Percentiles rank a stretch among this genome's conserved stretches.
Evolutionary conservation across 2,888 invertebrate genomes (phyloP).

Genomic region (Philopedon plagiatum): DNA sequence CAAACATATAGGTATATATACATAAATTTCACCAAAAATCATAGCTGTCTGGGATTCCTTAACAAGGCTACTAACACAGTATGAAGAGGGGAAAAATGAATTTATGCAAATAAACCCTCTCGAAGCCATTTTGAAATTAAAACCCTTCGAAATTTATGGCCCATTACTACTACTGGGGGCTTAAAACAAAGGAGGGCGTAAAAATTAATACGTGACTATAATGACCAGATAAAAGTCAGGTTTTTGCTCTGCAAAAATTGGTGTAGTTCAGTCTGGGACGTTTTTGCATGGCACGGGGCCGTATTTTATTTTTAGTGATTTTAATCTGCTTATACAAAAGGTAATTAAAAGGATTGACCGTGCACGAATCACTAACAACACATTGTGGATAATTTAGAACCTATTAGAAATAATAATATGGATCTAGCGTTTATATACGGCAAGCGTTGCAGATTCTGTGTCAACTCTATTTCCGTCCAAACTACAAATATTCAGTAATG

Average conservation of each 20-base stretch:
- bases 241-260: conserved; percentile 29
- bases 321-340: neutral
- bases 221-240: conserved; percentile 48
- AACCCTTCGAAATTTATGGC: conserved; percentile 62
- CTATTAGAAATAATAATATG: neutral
- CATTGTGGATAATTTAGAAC: neutral
- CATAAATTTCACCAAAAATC: conserved; percentile 14
- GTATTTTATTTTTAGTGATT: conserved; percentile 15
- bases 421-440: no score
- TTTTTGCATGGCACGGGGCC: conserved; percentile 3
- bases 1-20: neutral
- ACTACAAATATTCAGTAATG: no score
- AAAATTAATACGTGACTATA: conserved; percentile 49
- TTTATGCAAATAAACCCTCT: conserved; percentile 59
- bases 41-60: conserved; percentile 19
- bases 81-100: conserved; percentile 47
- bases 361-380: neutral
- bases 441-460: no score
- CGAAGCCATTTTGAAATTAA: conserved; percentile 64
- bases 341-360: neutral
- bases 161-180: conserved; percentile 44
- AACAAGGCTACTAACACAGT: conserved; percentile 44
- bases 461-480: no score
- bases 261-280: conserved; percentile 6
- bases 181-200: conserved; percentile 46